Conservation (phyloP, 2,113 vertebrate species). For the Notiomystis cincta region DNA sequence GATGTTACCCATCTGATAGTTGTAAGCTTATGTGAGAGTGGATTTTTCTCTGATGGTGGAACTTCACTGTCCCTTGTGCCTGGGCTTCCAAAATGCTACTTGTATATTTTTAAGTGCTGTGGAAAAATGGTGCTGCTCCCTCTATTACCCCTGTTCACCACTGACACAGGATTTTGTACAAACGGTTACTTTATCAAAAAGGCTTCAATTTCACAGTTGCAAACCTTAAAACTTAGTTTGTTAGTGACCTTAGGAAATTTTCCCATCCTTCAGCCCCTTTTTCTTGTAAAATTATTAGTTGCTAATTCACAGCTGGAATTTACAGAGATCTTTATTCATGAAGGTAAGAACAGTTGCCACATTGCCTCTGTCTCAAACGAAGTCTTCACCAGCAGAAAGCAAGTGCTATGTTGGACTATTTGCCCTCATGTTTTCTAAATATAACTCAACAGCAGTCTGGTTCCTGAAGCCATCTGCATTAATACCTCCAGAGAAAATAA, state of each 20-base stretch:
- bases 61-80: not conserved
- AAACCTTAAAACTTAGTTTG: not conserved
- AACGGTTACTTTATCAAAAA: not conserved
- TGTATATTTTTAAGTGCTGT: not conserved
- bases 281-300: not conserved
- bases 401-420: not conserved
- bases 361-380: not conserved
- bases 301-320: not conserved
- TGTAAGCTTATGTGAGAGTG: not conserved
- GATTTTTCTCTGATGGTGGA: not conserved
- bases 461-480: not conserved
- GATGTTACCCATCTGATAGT: not conserved
- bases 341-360: not conserved
- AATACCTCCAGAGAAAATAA: not conserved
- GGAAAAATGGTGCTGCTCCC: not conserved
- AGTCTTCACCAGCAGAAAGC: not conserved
- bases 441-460: not conserved
- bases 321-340: not conserved
- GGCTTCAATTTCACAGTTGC: not conserved
- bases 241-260: not conserved
- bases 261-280: not conserved
- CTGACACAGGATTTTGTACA: not conserved
- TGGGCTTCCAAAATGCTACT: not conserved
- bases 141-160: not conserved
- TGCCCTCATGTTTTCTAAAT: slow-evolving; percentile 15